These are phyloP conservation scores for Halocynthia aurantium DNA, from an alignment of 23 tunicate genomes.

Conservation along the genomic window DNA sequence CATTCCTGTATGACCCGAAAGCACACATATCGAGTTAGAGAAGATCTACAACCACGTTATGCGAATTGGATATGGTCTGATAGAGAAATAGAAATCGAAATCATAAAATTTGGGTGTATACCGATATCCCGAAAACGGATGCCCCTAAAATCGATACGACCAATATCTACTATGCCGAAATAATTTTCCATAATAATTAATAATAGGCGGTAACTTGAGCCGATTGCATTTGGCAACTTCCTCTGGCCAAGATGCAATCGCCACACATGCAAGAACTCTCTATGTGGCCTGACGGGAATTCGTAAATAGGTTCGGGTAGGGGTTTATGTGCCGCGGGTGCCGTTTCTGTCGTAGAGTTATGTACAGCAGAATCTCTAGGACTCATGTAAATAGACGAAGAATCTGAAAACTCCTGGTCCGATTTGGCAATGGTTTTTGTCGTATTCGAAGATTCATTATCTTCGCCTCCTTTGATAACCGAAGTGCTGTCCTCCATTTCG, in stretches of 20 bases:
- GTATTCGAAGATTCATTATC: slow-evolving; percentile 7
- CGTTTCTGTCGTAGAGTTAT: not conserved
- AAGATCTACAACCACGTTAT: no score
- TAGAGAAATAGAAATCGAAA: no score
- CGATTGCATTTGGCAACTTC: slow-evolving; percentile 57
- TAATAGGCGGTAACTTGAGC: slow-evolving; percentile 31
- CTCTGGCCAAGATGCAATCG: slow-evolving; percentile 71
- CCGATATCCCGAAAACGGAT: no score
- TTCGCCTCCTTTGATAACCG: slow-evolving; percentile 62
- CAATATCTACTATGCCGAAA: not conserved
- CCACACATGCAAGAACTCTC: slow-evolving; percentile 90
- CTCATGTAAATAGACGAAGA: not conserved
- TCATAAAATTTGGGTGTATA: no score
- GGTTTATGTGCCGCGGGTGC: not conserved
- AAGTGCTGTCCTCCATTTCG: slow-evolving; percentile 73
- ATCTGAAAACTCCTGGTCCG: not conserved
- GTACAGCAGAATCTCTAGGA: not conserved
- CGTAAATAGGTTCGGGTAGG: slow-evolving; percentile 52
- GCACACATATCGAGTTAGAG: no score
- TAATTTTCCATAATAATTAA: not conserved
- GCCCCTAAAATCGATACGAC: no score
- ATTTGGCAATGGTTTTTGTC: not conserved
- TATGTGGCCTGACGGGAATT: slow-evolving; percentile 85
- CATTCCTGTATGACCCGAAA: no score
- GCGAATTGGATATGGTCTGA: no score